These are phyloP conservation scores for Pristis pectinata DNA, from an alignment of 2,797 vertebrate species.

Conservation along the genomic window DNA sequence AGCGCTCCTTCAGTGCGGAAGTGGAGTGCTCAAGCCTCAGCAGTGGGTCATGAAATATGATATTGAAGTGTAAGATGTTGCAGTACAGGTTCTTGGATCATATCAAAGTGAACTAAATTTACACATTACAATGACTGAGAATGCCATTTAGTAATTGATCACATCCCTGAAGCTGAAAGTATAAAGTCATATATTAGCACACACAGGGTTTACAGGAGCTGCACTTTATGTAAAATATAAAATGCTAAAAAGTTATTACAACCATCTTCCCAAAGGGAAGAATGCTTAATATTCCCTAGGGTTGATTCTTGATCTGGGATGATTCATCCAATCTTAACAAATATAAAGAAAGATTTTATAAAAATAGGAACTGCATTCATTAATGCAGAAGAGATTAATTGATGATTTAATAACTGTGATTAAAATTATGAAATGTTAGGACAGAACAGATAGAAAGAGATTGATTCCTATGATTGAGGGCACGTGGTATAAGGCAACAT, in stretches of 20 bases:
- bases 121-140: background rate
- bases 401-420: background rate
- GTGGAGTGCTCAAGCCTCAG: background rate
- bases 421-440: background rate
- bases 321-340: background rate
- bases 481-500: background rate
- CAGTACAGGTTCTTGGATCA: background rate
- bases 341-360: background rate
- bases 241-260: background rate
- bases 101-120: background rate
- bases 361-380: background rate
- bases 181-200: background rate
- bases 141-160: background rate
- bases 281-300: background rate
- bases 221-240: background rate
- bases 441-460: background rate
- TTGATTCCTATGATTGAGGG: background rate
- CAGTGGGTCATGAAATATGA: background rate
- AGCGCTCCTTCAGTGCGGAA: background rate
- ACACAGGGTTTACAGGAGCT: background rate
- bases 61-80: background rate
- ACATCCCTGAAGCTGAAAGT: background rate
- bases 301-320: background rate
- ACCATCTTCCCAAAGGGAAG: background rate
- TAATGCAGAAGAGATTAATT: background rate